Base-by-base conservation (phyloP, 30 jellyfish, hydroid and myxozoan genomes). In the Nemopilema nomurai region DNA sequence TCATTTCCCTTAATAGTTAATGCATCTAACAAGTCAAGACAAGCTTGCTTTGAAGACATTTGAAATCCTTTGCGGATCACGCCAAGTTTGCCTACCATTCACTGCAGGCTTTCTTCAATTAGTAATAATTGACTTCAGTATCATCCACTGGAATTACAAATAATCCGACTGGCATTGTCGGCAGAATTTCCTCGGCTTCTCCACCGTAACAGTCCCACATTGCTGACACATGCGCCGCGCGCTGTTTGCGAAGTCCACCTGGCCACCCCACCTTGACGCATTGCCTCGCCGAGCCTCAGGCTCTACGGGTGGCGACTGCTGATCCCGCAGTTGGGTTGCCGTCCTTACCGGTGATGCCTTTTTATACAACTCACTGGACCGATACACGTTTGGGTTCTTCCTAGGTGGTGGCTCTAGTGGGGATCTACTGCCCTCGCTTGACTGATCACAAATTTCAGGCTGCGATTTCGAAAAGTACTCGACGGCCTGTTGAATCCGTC, bases 91-190 rank as follows among this genome's bases (percentile, higher is more conserved):
- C 57, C 57, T 6, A 41, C 9, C 57, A 41, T 6, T 41, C 57
- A 41, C 6, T 41, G 57, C 57, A 3, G 57, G 57, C 57, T 41
- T 41, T 41, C 13, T 6, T 41, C 57, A 41, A 41, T 41, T 3
- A 13, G 57, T 41, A 6, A 41, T 13, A 3, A 41, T 41, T 41
- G 32, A 0, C 23, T 19, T 20, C 51, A 0, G 18, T 21, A 4
- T 19, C 3, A 23, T 16, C 57, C 8, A 49, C 23, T 49, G 17
- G 51, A 13, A 51, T 51, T 67, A 90, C 32, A 90, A 32, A 68
- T 82, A 90, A 49, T 90, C 97, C 16, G 97, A 90, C 77, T 90
- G 97, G 67, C 97, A 90, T 16, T 49, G 50, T 27, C 90, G 84
- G 67, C 97, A 90, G 53, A 72, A 90, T 62, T 70, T 75, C 23